These are phyloP conservation scores for Papilio dardanus DNA, from an alignment of 1,140 invertebrate genomes.

Conservation along the genomic window DNA sequence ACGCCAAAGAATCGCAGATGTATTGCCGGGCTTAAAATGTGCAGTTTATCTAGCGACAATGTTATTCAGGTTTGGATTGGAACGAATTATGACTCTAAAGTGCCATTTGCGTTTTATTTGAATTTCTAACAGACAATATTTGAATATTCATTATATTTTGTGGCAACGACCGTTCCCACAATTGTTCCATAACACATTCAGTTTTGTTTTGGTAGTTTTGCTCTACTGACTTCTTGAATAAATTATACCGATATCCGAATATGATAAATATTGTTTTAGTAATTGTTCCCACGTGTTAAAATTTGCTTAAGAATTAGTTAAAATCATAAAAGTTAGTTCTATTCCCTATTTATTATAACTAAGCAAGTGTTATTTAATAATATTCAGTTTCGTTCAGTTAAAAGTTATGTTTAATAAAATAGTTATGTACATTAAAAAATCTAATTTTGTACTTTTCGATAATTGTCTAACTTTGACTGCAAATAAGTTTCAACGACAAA, in stretches of 20 bases:
- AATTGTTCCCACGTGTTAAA: conserved; percentile 57
- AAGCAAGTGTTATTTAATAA: too few species aligned
- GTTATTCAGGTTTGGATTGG: neutral
- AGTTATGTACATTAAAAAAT: too few species aligned
- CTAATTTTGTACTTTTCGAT: too few species aligned
- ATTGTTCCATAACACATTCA: conserved; percentile 47
- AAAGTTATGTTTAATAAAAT: too few species aligned
- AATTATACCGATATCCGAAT: conserved; percentile 54
- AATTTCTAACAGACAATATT: conserved; percentile 37
- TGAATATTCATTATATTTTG: conserved; percentile 64
- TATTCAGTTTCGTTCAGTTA: too few species aligned
- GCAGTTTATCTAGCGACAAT: neutral
- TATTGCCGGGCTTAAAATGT: too few species aligned
- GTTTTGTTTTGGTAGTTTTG: conserved; percentile 70
- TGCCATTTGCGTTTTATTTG: neutral
- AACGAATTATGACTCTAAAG: neutral
- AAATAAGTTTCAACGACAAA: neutral
- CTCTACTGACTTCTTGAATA: conserved; percentile 68
- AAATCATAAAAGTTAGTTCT: too few species aligned
- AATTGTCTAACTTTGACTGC: neutral
- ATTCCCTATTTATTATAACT: too few species aligned
- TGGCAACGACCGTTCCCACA: conserved; percentile 54
- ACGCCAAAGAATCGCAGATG: too few species aligned
- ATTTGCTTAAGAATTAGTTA: too few species aligned
- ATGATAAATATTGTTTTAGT: conserved; percentile 37